Evolutionary conservation across 2,888 invertebrate genomes (phyloP).

Genomic region (Mechanitis mazaeus): DNA sequence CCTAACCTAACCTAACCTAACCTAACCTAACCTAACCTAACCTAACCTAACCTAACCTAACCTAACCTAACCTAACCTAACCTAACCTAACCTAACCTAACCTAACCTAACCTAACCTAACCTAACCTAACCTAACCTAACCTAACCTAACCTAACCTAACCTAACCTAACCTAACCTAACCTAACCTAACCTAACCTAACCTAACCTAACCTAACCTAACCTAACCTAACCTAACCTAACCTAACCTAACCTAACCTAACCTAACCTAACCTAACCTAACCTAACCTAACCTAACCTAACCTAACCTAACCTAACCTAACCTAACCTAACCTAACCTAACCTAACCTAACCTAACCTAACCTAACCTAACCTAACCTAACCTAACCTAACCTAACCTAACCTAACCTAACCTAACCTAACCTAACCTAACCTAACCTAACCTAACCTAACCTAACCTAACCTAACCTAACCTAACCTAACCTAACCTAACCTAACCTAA

Average conservation of each 20-base stretch:
- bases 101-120: conserved; percentile 12
- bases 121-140: conserved; percentile 10
- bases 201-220: conserved; percentile 23
- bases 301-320: conserved; percentile 18
- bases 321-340: conserved; percentile 19
- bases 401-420: conserved; percentile 28
- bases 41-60: too few species aligned
- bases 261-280: conserved; percentile 19
- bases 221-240: conserved; percentile 23
- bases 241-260: conserved; percentile 21
- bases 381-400: conserved; percentile 28
- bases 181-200: conserved; percentile 25
- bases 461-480: conserved; percentile 20
- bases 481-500: conserved; percentile 19
- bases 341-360: conserved; percentile 14
- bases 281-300: conserved; percentile 19
- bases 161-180: conserved; percentile 22
- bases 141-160: conserved; percentile 4
- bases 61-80: too few species aligned
- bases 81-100: conserved; percentile 13
- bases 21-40: too few species aligned
- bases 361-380: conserved; percentile 26
- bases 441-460: conserved; percentile 21
- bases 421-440: conserved; percentile 28
- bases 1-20: too few species aligned